Conservation (phyloP, 2,113 vertebrate genomes). For the Petroica traversi region DNA sequence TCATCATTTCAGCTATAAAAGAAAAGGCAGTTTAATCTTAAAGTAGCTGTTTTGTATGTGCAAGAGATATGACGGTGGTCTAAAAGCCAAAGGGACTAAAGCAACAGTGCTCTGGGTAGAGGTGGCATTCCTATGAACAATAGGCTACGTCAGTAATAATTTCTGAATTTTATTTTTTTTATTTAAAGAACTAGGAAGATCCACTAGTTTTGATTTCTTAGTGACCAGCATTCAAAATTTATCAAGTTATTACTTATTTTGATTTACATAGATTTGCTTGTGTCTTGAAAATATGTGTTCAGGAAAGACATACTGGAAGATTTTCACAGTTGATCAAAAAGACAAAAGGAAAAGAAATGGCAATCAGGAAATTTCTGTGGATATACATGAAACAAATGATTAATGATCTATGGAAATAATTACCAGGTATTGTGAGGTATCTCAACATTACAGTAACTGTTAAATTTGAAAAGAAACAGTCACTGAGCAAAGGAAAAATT, state of each 20-base stretch:
- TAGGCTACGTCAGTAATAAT: not conserved
- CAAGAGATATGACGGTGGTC: not conserved
- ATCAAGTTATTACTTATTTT: not conserved
- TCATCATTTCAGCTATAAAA: not conserved
- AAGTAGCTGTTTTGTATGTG: not conserved
- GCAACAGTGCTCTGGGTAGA: not conserved
- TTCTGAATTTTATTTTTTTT: not conserved
- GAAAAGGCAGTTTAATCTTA: not conserved
- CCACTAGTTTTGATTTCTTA: constrained; percentile 35
- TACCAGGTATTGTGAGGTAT: not conserved
- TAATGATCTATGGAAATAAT: constrained; percentile 19
- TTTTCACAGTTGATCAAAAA: constrained; percentile 62
- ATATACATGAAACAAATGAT: constrained; percentile 61
- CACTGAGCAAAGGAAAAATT: not conserved
- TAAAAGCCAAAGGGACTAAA: not conserved
- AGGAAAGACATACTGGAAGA: constrained; percentile 16
- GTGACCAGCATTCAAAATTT: constrained; percentile 3
- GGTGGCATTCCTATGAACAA: not conserved
- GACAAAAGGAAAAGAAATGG: constrained; percentile 64
- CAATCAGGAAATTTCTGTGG: constrained; percentile 60
- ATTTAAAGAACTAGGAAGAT: not conserved
- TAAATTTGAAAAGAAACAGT: not conserved
- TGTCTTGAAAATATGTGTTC: not conserved
- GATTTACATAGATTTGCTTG: not conserved
- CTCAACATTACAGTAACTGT: not conserved